Evolutionary conservation across 2,113 vertebrate species (phyloP).

Genomic region (Ceyx melanurus): DNA sequence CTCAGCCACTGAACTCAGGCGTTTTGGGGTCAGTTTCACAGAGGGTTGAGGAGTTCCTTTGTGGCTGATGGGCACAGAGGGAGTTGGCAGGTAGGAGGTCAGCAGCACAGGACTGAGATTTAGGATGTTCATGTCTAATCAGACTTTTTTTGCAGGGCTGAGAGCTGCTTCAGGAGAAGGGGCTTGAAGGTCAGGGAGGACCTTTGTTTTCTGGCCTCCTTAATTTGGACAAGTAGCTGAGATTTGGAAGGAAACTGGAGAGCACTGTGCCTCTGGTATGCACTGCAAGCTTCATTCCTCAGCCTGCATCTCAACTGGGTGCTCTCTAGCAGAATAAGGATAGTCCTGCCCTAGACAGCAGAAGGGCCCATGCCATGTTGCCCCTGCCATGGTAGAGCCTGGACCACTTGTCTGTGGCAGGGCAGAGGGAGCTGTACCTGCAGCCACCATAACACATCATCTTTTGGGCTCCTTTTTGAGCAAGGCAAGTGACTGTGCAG

Average conservation of each 20-base stretch:
- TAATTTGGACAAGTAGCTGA: not conserved
- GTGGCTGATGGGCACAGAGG: accelerated
- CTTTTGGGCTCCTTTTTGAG: not conserved
- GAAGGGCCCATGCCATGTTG: accelerated
- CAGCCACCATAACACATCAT: not conserved
- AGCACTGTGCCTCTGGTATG: not conserved
- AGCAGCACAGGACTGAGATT: not conserved
- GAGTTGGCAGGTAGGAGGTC: not conserved
- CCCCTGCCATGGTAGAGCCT: not conserved
- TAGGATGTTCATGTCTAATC: not conserved
- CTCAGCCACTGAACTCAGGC: not conserved
- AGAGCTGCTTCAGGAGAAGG: not conserved
- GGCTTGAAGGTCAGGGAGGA: not conserved
- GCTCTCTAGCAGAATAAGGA: not conserved
- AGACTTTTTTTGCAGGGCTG: not conserved
- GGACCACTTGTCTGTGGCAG: not conserved
- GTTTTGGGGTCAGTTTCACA: not conserved
- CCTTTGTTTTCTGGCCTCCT: not conserved
- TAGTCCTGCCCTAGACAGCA: not conserved
- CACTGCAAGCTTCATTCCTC: not conserved
- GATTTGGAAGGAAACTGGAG: not conserved
- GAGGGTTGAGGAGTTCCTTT: not conserved
- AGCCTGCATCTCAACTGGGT: not conserved
- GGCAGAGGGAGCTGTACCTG: not conserved
- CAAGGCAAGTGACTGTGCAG: not conserved